Evolutionary conservation across 2,888 invertebrate species (phyloP).

Genomic region (Dysmachus trigonus): DNA sequence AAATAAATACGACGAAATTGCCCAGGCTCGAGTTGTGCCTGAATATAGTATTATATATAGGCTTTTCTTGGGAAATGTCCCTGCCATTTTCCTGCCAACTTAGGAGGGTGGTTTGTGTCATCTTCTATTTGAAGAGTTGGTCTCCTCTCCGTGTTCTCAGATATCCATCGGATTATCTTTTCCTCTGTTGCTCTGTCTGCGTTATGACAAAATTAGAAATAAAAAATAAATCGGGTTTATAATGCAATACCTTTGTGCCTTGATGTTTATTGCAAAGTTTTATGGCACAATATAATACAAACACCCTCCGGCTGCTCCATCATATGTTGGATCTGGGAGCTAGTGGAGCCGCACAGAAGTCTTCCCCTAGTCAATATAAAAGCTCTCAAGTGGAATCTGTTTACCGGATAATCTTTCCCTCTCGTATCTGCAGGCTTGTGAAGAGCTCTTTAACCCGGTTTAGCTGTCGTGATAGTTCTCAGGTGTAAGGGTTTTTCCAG

Average conservation of each 20-base stretch:
- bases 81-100: conserved; percentile 32
- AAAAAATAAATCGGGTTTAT: conserved; percentile 23
- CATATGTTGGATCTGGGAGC: background rate
- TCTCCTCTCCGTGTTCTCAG: background rate
- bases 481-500: conserved; percentile 24
- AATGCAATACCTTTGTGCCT: conserved; percentile 28
- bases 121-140: background rate
- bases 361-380: conserved; percentile 22
- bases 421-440: background rate
- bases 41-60: no score
- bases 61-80: background rate
- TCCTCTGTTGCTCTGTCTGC: background rate
- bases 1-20: background rate
- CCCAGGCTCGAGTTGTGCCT: background rate
- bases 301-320: background rate
- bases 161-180: conserved; percentile 24
- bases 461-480: conserved; percentile 13
- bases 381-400: conserved; percentile 36
- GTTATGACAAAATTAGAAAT: conserved; percentile 29
- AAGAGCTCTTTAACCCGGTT: conserved; percentile 36
- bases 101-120: conserved; percentile 16
- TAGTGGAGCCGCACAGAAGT: background rate
- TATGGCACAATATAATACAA: background rate
- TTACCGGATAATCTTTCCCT: conserved; percentile 33
- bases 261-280: conserved; percentile 28